Base-by-base conservation (phyloP, 2,113 vertebrate species). In the Erpornis zantholeuca region DNA sequence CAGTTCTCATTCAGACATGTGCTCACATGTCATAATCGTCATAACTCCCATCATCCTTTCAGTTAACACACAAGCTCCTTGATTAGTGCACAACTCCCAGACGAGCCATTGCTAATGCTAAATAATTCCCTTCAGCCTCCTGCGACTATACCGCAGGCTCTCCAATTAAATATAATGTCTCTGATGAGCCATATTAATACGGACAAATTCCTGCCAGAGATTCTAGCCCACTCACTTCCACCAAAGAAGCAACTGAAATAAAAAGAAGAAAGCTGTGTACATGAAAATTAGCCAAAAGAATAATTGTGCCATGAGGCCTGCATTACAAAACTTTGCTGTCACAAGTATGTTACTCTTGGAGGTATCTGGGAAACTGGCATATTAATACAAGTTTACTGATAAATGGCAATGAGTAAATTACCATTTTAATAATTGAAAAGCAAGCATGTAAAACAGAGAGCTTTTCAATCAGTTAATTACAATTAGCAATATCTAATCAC, bases 11-110 rank as follows among this genome's bases (percentile, higher is more conserved):
- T 98, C 96, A 98, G 98, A 98, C 99, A 98, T 98, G 98, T 98
- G 98, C 98, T 98, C 98, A 99, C 99, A 99, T 99, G 99, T 99
- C 99, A 98, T 99, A 99, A 99, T 99, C 98, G 98, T 99, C 99
- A 99, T 98, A 98, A 99, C 98, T 99, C 98, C 98, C 97, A 98
- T 98, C 98, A 98, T 98, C 97, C 98, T 98, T 95, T 96, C 98
- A 95, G 98, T 98, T 98, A 97, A 97, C 98, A 98, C 98, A 98
- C 98, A 98, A 98, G 98, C 97, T 98, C 97, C 98, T 98, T 99
- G 99, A 99, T 99, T 99, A 99, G 98, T 93, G 93, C 96, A 96
- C 94, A 98, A 98, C 97, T 99, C 99, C 99, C 99, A 99, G 96
- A 98, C 97, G 98, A 98, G 98, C 96, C 97, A 97, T 92, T 97